phyloP scores from a whole-genome alignment of 2,888 invertebrate genomes.

The Melieria picta region DNA sequence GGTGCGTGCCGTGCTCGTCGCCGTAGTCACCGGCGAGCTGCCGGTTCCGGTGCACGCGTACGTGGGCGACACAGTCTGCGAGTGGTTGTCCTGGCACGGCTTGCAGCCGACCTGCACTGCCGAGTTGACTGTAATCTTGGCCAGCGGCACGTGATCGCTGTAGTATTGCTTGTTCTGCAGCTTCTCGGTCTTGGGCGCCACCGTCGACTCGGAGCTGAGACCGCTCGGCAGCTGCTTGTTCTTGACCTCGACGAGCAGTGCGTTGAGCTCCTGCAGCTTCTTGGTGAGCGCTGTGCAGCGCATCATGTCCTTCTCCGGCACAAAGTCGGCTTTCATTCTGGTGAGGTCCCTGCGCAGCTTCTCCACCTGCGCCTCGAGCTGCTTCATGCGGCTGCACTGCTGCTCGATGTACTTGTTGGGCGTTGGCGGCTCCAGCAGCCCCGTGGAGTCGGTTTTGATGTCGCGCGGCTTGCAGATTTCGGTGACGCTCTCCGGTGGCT shows the following conservation, averaged over 20 bases:
- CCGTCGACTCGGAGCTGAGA: not conserved
- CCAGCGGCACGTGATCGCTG: not conserved
- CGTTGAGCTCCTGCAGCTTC: conserved; percentile 36
- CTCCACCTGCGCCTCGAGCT: conserved; percentile 39
- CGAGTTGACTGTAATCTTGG: not conserved
- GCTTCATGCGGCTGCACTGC: conserved; percentile 32
- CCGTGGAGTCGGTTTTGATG: not conserved
- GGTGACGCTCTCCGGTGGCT: not conserved
- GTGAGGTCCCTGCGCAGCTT: conserved; percentile 35
- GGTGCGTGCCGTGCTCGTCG: too few species aligned
- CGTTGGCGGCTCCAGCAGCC: not conserved
- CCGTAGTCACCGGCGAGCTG: too few species aligned
- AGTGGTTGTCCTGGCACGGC: not conserved
- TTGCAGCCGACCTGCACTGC: not conserved
- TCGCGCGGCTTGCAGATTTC: conserved; percentile 2
- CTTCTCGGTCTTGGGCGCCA: not conserved
- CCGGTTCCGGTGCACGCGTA: too few species aligned
- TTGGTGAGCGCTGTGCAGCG: conserved; percentile 31
- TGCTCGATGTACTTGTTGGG: not conserved
- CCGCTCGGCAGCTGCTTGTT: conserved; percentile 4
- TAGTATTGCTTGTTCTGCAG: not conserved
- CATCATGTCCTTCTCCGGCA: conserved; percentile 33
- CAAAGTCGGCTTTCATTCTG: conserved; percentile 30
- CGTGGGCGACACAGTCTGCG: not conserved
- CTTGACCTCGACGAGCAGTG: conserved; percentile 36